Evolutionary conservation across 2,888 invertebrate species (phyloP).

Genomic region (Cerastis leucographa): DNA sequence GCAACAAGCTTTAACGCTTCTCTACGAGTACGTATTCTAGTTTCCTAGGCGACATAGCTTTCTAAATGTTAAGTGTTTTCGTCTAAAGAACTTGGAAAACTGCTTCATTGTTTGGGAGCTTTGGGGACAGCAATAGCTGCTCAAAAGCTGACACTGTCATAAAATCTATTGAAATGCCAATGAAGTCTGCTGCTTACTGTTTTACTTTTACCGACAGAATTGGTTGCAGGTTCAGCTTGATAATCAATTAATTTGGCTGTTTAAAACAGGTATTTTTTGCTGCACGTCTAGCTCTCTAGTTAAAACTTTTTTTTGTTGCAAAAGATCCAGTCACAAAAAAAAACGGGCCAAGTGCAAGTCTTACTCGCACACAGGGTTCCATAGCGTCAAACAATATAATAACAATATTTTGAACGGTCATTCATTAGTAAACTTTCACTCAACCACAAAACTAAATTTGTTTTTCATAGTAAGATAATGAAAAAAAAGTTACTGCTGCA

Average conservation of each 20-base stretch:
- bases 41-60: conserved; percentile 3
- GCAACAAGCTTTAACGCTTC: conserved; percentile 13
- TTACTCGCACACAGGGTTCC: no score
- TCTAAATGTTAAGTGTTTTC: conserved; percentile 11
- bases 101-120: not conserved
- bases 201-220: not conserved
- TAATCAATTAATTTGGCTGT: not conserved
- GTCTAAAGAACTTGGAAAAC: not conserved
- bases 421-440: no score
- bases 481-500: no score
- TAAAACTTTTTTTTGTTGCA: not conserved
- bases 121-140: not conserved
- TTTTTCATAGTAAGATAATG: no score
- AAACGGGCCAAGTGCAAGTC: no score
- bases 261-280: not conserved
- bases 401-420: no score
- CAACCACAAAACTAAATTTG: no score
- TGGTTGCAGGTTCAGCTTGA: not conserved
- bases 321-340: not conserved
- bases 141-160: not conserved
- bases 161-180: not conserved
- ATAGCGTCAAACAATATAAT: no score
- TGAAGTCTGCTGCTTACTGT: not conserved
- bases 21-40: conserved; percentile 27
- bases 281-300: not conserved